Evolutionary conservation across 2,113 vertebrate genomes (phyloP).

Genomic region (Dasyurus viverrinus): DNA sequence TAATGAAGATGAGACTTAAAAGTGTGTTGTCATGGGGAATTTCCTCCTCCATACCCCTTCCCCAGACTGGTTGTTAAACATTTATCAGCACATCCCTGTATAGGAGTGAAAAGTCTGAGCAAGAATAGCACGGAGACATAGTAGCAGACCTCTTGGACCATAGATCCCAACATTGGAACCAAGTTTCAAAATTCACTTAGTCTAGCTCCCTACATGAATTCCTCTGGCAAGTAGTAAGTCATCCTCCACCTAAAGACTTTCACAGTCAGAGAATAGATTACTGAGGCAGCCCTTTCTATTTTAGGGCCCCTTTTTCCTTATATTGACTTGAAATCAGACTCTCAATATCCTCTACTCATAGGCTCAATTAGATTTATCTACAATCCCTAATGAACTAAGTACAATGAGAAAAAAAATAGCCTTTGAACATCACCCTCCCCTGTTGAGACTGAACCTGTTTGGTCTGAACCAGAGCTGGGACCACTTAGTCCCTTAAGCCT

Average conservation of each 20-base stretch:
- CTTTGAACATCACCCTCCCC: background rate
- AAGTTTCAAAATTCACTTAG: background rate
- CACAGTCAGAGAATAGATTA: background rate
- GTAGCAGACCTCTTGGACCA: background rate
- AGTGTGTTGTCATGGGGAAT: background rate
- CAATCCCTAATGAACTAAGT: background rate
- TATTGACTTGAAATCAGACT: background rate
- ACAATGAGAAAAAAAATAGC: background rate
- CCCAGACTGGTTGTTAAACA: background rate
- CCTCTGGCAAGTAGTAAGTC: background rate
- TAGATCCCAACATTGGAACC: background rate
- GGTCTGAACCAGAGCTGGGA: background rate
- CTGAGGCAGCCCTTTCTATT: background rate
- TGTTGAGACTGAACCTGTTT: background rate
- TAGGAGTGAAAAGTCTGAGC: background rate
- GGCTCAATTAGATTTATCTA: background rate
- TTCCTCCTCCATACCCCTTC: no score
- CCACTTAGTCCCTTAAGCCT: background rate
- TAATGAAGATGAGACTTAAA: background rate
- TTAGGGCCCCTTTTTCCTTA: background rate
- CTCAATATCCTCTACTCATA: background rate
- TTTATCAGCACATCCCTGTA: background rate
- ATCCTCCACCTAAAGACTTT: background rate
- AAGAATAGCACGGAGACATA: background rate
- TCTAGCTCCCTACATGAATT: background rate